A percentile compares a stretch with the other conserved stretches of the same genome.
These are phyloP conservation scores for Holothuria leucospilota DNA, from an alignment of 53 echinoderm and acorn worm genomes.

Conservation along the genomic window DNA sequence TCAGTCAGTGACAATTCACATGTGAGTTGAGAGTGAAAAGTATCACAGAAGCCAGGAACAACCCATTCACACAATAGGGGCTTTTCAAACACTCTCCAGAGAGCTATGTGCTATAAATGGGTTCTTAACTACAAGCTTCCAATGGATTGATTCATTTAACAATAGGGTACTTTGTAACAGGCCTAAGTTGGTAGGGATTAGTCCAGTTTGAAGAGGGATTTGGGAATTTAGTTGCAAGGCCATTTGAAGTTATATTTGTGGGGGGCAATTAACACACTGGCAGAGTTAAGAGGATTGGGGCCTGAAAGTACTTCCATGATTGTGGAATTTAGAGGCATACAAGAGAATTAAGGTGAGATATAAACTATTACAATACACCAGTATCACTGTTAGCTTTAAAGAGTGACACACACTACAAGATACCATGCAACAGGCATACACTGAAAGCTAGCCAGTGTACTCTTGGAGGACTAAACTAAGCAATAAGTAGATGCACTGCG, in stretches of 20 bases:
- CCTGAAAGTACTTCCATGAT: neutral
- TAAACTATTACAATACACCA: too few species aligned
- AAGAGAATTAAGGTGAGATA: too few species aligned
- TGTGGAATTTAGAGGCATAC: too few species aligned
- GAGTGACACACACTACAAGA: too few species aligned
- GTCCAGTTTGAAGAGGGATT: slow-evolving; percentile 24
- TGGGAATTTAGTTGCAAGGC: slow-evolving; percentile 41
- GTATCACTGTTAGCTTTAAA: too few species aligned
- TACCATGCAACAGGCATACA: too few species aligned
- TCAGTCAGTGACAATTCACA: slow-evolving; percentile 3
- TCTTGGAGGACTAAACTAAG: too few species aligned
- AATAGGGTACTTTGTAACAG: slow-evolving; percentile 35
- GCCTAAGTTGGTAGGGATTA: slow-evolving; percentile 15
- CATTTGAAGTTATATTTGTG: slow-evolving; percentile 34
- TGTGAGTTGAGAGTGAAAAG: slow-evolving; percentile 1
- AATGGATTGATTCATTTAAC: slow-evolving; percentile 40
- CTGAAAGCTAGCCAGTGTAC: too few species aligned
- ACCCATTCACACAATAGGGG: slow-evolving; percentile 35
- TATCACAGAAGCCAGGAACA: slow-evolving; percentile 30
- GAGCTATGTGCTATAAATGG: slow-evolving; percentile 38
- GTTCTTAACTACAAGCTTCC: slow-evolving; percentile 1
- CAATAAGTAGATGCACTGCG: too few species aligned
- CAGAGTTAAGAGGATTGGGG: slow-evolving; percentile 27
- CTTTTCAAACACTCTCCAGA: neutral
- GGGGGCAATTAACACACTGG: slow-evolving; percentile 34